A percentile compares a stretch with the other conserved stretches of the same genome.
Conservation (phyloP, 37 sponge, comb jelly and placozoan genomes). For the Oopsacas minuta region DNA sequence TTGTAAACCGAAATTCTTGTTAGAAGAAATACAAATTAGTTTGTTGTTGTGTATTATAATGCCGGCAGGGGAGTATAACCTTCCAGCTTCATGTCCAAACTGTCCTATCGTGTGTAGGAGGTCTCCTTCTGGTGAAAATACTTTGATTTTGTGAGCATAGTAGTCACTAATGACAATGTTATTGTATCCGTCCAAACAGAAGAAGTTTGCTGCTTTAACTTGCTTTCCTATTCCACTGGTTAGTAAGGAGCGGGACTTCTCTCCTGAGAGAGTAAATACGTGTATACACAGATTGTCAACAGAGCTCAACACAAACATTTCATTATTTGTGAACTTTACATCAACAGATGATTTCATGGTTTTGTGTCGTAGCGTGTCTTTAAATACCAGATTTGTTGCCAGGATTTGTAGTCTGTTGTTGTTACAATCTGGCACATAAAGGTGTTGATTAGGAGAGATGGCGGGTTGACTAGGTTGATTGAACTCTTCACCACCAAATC, state of each 20-base stretch:
- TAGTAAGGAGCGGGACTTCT: neutral
- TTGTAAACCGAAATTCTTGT: neutral
- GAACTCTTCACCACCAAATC: constrained; percentile 1
- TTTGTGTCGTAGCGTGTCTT: neutral
- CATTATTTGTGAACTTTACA: neutral
- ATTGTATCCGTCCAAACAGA: neutral
- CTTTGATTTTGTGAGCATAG: neutral
- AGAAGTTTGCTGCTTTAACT: neutral
- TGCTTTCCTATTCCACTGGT: constrained; percentile 1
- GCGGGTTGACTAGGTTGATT: neutral
- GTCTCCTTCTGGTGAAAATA: constrained; percentile 5
- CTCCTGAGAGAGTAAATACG: constrained; percentile 1
- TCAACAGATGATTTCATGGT: neutral
- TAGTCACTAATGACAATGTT: neutral
- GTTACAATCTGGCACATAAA: neutral
- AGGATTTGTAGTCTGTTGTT: constrained; percentile 9
- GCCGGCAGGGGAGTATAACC: neutral
- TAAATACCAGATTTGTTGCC: neutral
- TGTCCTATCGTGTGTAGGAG: constrained; percentile 8
- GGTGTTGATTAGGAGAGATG: neutral
- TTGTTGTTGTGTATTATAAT: neutral
- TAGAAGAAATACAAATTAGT: neutral
- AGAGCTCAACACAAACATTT: constrained; percentile 1
- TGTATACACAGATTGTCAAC: neutral
- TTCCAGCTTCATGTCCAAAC: neutral